These are phyloP conservation scores for Nylanderia fulva DNA, from an alignment of 1,140 invertebrate species.

Conservation along the genomic window DNA sequence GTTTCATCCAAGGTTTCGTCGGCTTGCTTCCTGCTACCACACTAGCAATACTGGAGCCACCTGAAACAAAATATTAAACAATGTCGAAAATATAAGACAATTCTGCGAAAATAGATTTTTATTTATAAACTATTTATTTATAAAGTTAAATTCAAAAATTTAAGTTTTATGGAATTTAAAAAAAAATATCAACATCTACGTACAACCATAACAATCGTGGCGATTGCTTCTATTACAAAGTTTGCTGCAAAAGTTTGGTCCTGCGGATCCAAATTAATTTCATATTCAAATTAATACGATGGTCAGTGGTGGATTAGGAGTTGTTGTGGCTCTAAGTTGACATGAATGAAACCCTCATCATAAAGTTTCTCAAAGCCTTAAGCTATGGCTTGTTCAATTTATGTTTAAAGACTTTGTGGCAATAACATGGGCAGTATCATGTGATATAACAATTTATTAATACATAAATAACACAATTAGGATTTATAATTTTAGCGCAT, in stretches of 20 bases:
- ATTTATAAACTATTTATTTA: not conserved
- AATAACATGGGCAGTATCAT: not conserved
- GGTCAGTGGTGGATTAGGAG: not conserved
- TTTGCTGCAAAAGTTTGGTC: not conserved
- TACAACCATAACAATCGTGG: too few relatives aligned
- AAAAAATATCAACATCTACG: not conserved
- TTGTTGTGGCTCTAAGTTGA: not conserved
- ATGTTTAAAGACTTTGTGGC: not conserved
- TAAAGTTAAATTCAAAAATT: conserved; percentile 8
- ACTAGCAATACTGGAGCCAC: conserved; percentile 82
- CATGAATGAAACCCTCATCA: not conserved
- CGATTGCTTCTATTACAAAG: not conserved
- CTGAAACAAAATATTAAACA: conserved; percentile 70
- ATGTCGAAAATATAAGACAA: not conserved
- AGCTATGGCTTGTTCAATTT: not conserved
- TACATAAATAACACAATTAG: not conserved
- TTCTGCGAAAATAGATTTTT: conserved; percentile 17
- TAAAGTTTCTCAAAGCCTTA: not conserved
- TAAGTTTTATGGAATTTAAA: not conserved
- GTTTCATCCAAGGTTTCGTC: conserved; percentile 87
- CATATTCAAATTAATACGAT: not conserved
- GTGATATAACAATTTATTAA: not conserved
- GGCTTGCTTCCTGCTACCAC: conserved; percentile 78
- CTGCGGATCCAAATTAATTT: not conserved
- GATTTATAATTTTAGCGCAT: not conserved